A percentile compares a stretch with the other conserved stretches of the same genome.
Evolutionary conservation across 2,888 invertebrate species (phyloP).

Genomic region (Zele albiditarsus): DNA sequence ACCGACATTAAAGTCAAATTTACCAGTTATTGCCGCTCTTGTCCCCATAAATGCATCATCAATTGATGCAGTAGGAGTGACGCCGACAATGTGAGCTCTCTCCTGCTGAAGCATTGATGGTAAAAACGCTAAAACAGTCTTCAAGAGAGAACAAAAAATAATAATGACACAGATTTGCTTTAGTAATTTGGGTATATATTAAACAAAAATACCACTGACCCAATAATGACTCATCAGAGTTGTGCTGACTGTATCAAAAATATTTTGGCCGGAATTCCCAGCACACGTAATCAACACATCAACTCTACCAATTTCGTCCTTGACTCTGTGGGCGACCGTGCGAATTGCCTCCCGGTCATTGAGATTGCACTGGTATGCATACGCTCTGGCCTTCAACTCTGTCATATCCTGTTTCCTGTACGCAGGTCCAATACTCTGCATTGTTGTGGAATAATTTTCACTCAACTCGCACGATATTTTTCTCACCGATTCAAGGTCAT

Average conservation of each 20-base stretch:
- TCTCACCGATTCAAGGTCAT: constrained; percentile 51
- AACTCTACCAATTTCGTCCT: constrained; percentile 62
- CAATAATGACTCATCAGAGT: constrained; percentile 69
- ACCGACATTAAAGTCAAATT: neutral
- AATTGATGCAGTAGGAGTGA: constrained; percentile 62
- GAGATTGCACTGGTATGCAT: constrained; percentile 62
- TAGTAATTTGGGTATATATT: constrained; percentile 16
- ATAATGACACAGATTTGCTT: neutral
- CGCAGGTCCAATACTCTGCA: constrained; percentile 51
- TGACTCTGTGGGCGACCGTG: constrained; percentile 58
- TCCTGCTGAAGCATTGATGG: constrained; percentile 62
- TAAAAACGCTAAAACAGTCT: constrained; percentile 68
- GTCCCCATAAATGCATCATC: constrained; percentile 64
- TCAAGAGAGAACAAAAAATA: constrained; percentile 25
- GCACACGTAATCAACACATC: constrained; percentile 67
- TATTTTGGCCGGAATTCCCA: constrained; percentile 55
- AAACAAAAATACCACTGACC: constrained; percentile 52
- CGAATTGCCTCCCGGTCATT: constrained; percentile 59
- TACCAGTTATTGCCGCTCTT: constrained; percentile 65
- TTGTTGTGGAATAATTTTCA: constrained; percentile 44
- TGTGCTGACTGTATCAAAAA: constrained; percentile 62
- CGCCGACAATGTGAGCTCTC: constrained; percentile 63
- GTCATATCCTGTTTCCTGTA: constrained; percentile 52
- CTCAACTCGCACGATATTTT: constrained; percentile 50
- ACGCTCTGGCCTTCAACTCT: constrained; percentile 45